Percentiles rank a stretch among this genome's conserved stretches.
Evolutionary conservation across 1,140 invertebrate genomes (phyloP).

Genomic region (Epicauta chinensis): DNA sequence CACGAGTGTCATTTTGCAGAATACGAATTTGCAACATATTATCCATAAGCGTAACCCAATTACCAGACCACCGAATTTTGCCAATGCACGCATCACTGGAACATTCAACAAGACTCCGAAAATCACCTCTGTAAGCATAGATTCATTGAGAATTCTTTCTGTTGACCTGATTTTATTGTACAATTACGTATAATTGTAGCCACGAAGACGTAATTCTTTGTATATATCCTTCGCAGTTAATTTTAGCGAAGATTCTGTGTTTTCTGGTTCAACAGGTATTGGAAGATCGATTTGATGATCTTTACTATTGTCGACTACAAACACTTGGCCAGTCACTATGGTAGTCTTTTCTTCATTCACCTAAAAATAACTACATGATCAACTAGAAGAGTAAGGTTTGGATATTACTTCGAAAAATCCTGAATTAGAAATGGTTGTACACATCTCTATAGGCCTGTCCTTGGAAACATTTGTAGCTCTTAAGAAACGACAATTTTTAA

Average conservation of each 20-base stretch:
- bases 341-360: too few relatives aligned
- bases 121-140: slow-evolving; percentile 48
- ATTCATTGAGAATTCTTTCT: too few relatives aligned
- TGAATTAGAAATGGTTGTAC: slow-evolving; percentile 63
- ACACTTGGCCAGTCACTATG: too few relatives aligned
- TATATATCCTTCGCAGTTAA: too few relatives aligned
- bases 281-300: too few relatives aligned
- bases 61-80: slow-evolving; percentile 60
- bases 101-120: slow-evolving; percentile 49
- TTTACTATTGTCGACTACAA: too few relatives aligned
- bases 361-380: too few relatives aligned
- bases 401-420: slow-evolving; percentile 66
- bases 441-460: slow-evolving; percentile 64
- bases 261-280: too few relatives aligned
- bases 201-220: too few relatives aligned
- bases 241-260: too few relatives aligned
- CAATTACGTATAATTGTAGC: too few relatives aligned
- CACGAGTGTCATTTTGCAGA: slow-evolving; percentile 58
- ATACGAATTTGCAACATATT: slow-evolving; percentile 87
- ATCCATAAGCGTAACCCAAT: slow-evolving; percentile 91
- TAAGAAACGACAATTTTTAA: slow-evolving; percentile 65
- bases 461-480: slow-evolving; percentile 65
- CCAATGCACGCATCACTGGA: slow-evolving; percentile 45
- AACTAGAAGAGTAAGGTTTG: not conserved
- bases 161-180: too few relatives aligned